phyloP scores from a whole-genome alignment of 2,888 invertebrate species.

The Dryomyza anilis region DNA sequence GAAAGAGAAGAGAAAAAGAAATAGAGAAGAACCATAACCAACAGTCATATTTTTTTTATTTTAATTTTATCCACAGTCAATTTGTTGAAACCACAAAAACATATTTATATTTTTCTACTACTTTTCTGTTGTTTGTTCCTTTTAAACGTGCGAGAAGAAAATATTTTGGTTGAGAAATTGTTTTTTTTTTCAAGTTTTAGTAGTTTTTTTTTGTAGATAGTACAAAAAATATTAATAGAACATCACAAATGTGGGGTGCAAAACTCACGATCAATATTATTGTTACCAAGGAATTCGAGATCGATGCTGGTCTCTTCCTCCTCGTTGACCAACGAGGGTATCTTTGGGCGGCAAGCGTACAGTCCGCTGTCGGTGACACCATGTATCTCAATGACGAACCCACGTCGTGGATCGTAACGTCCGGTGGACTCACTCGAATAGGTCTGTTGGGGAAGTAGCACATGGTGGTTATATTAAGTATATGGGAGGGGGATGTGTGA shows the following conservation, averaged over 20 bases:
- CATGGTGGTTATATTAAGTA: too few relatives aligned
- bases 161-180: conserved; percentile 10
- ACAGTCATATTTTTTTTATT: conserved; percentile 20
- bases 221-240: conserved; percentile 42
- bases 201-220: not conserved
- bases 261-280: conserved; percentile 59
- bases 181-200: conserved; percentile 21
- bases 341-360: conserved; percentile 53
- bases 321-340: conserved; percentile 48
- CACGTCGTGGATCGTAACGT: conserved; percentile 55
- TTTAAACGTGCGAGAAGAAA: conserved; percentile 19
- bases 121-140: not conserved
- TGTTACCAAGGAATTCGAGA: conserved; percentile 55
- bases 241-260: conserved; percentile 61
- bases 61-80: not conserved
- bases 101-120: not conserved
- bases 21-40: conserved; percentile 30
- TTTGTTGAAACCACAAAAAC: too few relatives aligned
- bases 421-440: conserved; percentile 50
- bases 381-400: conserved; percentile 55
- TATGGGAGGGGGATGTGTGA: not conserved
- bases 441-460: conserved; percentile 37
- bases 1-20: conserved; percentile 26
- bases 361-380: conserved; percentile 53
- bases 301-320: conserved; percentile 45